Percentiles rank a stretch among this genome's conserved stretches.
These are phyloP conservation scores for Clarias magur DNA, from an alignment of 2,113 vertebrate species.

Conservation along the genomic window DNA sequence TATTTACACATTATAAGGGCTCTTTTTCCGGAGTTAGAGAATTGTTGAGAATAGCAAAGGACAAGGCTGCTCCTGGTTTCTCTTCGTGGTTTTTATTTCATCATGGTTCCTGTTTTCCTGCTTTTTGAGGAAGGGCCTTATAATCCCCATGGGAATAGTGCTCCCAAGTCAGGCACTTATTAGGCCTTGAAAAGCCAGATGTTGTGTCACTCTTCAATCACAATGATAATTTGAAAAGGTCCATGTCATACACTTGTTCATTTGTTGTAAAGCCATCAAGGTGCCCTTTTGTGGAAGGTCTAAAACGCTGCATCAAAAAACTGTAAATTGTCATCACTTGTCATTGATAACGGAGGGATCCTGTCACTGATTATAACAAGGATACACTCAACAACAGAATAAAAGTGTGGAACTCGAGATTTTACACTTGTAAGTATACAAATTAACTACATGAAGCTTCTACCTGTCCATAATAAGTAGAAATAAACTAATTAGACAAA, in stretches of 20 bases:
- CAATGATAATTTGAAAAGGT: constrained; percentile 7
- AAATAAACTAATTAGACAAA: constrained; percentile 19
- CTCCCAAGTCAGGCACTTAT: background rate
- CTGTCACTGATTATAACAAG: background rate
- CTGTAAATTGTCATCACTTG: constrained; percentile 6
- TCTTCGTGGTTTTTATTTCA: background rate
- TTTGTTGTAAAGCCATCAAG: background rate
- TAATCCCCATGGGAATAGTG: background rate
- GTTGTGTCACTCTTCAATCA: background rate
- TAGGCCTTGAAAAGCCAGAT: background rate
- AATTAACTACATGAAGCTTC: background rate
- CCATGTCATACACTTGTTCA: constrained; percentile 19
- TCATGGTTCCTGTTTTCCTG: background rate
- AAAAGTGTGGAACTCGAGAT: background rate
- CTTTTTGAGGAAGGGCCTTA: background rate
- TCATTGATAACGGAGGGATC: background rate
- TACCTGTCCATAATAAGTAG: constrained; percentile 6
- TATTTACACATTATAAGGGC: background rate
- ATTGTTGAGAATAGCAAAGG: background rate
- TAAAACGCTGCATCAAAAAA: constrained; percentile 7
- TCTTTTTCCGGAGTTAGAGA: background rate
- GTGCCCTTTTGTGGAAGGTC: constrained; percentile 13
- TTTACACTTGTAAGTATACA: background rate
- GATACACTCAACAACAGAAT: background rate
- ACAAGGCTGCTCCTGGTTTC: background rate